Conservation (phyloP, 1,140 invertebrate genomes). For the Bursaphelenchus mucronatus region DNA sequence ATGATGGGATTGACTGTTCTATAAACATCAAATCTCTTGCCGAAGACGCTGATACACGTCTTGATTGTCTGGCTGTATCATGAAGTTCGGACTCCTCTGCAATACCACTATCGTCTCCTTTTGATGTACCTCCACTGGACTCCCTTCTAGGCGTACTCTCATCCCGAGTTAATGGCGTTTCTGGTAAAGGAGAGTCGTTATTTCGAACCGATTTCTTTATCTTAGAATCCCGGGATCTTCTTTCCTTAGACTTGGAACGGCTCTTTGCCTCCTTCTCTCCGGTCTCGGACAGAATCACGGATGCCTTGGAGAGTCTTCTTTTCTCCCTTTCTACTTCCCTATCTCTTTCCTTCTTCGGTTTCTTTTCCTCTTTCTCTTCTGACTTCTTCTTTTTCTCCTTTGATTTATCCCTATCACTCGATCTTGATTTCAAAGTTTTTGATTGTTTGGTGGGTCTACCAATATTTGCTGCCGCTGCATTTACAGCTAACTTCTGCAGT, state of each 20-base stretch:
- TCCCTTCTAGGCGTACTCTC: constrained; percentile 36
- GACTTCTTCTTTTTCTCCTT: no score
- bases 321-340: constrained; percentile 25
- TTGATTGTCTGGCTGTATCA: constrained; percentile 34
- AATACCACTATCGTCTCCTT: constrained; percentile 49
- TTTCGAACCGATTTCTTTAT: constrained; percentile 12
- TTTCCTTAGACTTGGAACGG: constrained; percentile 18
- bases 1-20: constrained; percentile 1
- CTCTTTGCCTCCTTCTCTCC: constrained; percentile 20
- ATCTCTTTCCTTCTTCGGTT: constrained; percentile 10
- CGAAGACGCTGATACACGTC: constrained; percentile 10
- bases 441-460: constrained; percentile 19
- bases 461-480: constrained; percentile 28
- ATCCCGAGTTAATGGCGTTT: neutral
- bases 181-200: neutral
- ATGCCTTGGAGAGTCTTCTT: constrained; percentile 7
- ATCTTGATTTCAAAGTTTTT: neutral
- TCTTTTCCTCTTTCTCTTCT: constrained; percentile 10
- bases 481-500: constrained; percentile 40
- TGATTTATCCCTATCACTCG: constrained; percentile 8
- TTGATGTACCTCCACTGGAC: constrained; percentile 49
- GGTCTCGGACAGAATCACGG: constrained; percentile 7
- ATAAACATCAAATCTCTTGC: constrained; percentile 2
- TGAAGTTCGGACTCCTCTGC: constrained; percentile 32
- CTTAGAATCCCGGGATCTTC: constrained; percentile 11